These are phyloP conservation scores for Ia io DNA, from an alignment of 2,113 vertebrate genomes.

Conservation along the genomic window DNA sequence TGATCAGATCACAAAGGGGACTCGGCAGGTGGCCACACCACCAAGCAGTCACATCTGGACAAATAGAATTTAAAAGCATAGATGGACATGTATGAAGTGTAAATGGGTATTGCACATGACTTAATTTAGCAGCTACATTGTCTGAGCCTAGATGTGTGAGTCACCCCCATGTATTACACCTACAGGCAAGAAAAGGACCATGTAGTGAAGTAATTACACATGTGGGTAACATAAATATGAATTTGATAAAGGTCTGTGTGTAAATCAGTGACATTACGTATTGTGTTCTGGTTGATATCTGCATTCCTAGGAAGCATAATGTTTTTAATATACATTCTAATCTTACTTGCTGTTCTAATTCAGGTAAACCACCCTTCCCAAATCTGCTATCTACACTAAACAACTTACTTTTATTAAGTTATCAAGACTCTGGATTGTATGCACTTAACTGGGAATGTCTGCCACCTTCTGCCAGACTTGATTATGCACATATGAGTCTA, in stretches of 20 bases:
- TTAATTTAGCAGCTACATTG: constrained; percentile 72
- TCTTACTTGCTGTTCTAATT: constrained; percentile 63
- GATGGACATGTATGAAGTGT: constrained; percentile 53
- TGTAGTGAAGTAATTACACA: background rate
- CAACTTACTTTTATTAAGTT: constrained; percentile 70
- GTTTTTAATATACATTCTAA: constrained; percentile 70
- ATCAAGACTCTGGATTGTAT: constrained; percentile 62
- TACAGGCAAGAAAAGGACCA: background rate
- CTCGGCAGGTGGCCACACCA: constrained; percentile 65
- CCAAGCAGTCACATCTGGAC: constrained; percentile 57
- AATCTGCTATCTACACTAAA: constrained; percentile 55
- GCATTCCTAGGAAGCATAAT: constrained; percentile 49
- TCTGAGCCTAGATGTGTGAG: constrained; percentile 8
- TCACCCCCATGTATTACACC: background rate
- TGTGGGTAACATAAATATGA: background rate
- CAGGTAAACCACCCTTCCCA: constrained; percentile 44
- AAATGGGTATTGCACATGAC: constrained; percentile 38
- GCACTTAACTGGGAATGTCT: constrained; percentile 62
- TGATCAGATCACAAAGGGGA: constrained; percentile 72
- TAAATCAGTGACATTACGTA: background rate
- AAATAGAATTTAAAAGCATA: constrained; percentile 66
- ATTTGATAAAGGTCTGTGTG: constrained; percentile 11
- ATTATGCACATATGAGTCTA: constrained; percentile 53
- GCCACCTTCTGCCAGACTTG: constrained; percentile 72
- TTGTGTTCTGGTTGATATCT: constrained; percentile 56